Evolutionary conservation across 1,140 invertebrate species (phyloP), one percentile per base, ranked within the genome.

Genomic region (Rhyacophila brunnea): DNA sequence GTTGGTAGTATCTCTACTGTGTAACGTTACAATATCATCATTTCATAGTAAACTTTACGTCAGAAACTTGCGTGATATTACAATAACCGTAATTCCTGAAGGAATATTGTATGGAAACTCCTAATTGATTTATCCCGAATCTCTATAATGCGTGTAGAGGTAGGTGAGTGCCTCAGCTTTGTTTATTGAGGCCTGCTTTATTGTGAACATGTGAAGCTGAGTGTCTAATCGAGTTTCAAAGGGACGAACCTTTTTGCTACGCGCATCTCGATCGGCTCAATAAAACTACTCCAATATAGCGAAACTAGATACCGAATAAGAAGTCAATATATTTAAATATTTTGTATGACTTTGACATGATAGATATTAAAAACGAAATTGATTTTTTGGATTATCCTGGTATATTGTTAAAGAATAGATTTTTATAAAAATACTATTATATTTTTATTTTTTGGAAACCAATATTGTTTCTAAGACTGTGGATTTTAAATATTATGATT

Each of bases 161-260:
- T 28, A 28, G 3, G 58, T n/a, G 49, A 14, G 35, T 62, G 14
- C 60, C 54, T 55, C 44, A 49, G 36, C 50, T 54, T 58, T 63
- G 55, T 63, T 58, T 48, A 55, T 58, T 44, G 52, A 48, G 45
- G 54, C 51, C 42, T 50, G 23, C 44, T 51, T 55, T 64, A 55
- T 51, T 51, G 43, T 34, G 58, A 51, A 32, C 45, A 60, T 60
- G 46, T 45, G 51, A 49, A 51, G 50, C 40, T 44, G 40, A 20
- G 42, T 20, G 13, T 52, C 56, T 60, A 59, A 64, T 64, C 51
- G 57, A 56, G 57, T 64, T 64, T 57, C 28, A 18, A 54, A 59
- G 32, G 48, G 48, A 64, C 61, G 56, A 56, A 52, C 62, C 52
- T 60, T 60, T 47, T 34, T 28, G 14, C 49, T 47, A 32, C 38